Evolutionary conservation across 2,888 invertebrate genomes (phyloP).

Genomic region (Rotaria socialis): DNA sequence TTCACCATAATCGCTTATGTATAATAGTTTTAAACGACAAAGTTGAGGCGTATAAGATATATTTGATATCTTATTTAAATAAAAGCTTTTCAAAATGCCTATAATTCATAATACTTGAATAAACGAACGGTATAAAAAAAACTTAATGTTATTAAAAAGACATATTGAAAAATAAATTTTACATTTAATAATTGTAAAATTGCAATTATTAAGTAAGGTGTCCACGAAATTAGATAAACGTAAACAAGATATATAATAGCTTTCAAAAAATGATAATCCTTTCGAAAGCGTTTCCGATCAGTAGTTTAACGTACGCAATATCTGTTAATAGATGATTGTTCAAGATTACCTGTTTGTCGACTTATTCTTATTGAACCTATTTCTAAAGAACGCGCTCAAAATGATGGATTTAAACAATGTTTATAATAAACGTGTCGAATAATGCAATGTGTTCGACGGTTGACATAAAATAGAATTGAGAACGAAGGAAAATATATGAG

Average conservation of each 20-base stretch:
- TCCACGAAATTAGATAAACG: background rate
- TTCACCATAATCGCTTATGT: too few species aligned
- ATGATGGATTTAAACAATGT: background rate
- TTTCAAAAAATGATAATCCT: background rate
- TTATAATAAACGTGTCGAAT: background rate
- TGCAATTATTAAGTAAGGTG: slow-evolving; percentile 7
- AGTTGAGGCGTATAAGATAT: too few species aligned
- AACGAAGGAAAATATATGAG: background rate
- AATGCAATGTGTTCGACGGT: background rate
- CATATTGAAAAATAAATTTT: background rate
- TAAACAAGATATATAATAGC: background rate
- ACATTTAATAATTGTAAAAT: background rate
- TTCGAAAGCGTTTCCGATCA: background rate
- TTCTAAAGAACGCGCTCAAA: background rate
- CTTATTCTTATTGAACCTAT: background rate
- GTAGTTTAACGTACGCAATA: background rate
- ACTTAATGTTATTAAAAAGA: background rate
- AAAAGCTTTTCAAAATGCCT: background rate
- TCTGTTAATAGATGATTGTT: background rate
- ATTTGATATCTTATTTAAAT: background rate
- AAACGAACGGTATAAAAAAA: background rate
- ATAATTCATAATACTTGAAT: background rate
- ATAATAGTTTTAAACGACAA: too few species aligned
- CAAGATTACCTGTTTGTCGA: background rate
- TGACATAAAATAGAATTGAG: background rate